These are phyloP conservation scores for Cirrhinus molitorella DNA, from an alignment of 2,797 vertebrate genomes.

Conservation along the genomic window DNA sequence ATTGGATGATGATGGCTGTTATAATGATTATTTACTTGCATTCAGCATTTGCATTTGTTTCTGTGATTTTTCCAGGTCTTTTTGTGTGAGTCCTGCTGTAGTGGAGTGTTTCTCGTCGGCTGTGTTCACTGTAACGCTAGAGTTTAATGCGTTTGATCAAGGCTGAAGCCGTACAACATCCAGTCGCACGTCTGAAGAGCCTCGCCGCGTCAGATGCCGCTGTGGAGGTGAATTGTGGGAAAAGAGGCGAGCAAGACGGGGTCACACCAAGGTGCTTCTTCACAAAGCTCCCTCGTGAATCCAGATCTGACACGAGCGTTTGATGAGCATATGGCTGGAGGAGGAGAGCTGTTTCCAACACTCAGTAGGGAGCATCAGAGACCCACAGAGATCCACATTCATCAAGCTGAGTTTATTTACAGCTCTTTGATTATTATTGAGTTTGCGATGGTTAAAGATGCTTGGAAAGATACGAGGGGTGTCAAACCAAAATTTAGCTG, in stretches of 20 bases:
- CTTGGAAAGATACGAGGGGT: neutral
- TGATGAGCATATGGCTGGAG: constrained; percentile 63
- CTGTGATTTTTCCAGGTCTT: too few species aligned
- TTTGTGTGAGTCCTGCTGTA: too few species aligned
- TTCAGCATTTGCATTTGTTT: too few species aligned
- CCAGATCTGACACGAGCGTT: constrained; percentile 71
- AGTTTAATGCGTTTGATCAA: neutral
- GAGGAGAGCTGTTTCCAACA: neutral
- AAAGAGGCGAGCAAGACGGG: constrained; percentile 60
- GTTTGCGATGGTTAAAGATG: neutral
- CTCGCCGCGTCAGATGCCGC: constrained; percentile 37
- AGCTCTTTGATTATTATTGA: neutral
- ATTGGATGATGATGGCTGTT: too few species aligned
- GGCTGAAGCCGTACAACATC: constrained; percentile 45
- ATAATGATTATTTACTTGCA: too few species aligned
- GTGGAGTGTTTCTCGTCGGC: neutral
- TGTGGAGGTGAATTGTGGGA: constrained; percentile 63
- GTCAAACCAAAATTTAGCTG: neutral
- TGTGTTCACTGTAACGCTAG: constrained; percentile 59
- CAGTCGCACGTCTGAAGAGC: constrained; percentile 25
- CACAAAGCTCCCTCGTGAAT: constrained; percentile 55
- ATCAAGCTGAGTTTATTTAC: neutral
- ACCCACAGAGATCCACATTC: constrained; percentile 4
- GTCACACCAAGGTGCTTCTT: constrained; percentile 55
- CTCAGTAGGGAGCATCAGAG: constrained; percentile 44